These are phyloP conservation scores for Actinopyga echinites DNA, from an alignment of 53 echinoderm and acorn worm genomes.

Conservation along the genomic window DNA sequence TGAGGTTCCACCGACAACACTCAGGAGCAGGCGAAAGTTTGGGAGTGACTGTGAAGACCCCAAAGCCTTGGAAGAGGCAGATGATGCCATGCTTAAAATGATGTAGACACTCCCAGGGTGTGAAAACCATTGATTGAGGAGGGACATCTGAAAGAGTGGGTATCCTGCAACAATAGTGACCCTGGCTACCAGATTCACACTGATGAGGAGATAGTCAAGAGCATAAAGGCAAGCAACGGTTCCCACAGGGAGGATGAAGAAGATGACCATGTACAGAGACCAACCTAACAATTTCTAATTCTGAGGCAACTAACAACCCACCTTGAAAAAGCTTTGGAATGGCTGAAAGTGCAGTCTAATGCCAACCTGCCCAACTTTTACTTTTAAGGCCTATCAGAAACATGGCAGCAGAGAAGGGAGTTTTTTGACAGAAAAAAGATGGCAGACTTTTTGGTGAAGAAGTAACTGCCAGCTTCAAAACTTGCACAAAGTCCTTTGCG, in stretches of 20 bases:
- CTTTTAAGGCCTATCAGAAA: background rate
- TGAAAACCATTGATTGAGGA: background rate
- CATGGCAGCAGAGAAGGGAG: background rate
- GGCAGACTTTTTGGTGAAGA: background rate
- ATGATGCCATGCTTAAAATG: background rate
- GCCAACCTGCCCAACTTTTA: background rate
- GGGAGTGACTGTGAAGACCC: background rate
- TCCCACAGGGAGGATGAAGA: background rate
- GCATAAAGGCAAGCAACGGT: background rate
- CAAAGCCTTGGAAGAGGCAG: background rate
- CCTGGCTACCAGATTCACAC: background rate
- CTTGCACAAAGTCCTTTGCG: too few relatives aligned
- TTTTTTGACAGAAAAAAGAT: too few relatives aligned
- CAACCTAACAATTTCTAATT: background rate
- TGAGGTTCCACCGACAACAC: background rate
- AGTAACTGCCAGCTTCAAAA: background rate
- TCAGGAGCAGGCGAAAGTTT: constrained; percentile 6
- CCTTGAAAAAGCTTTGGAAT: background rate
- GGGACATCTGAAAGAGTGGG: background rate
- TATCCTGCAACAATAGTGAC: background rate
- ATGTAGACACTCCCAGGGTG: background rate
- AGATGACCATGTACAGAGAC: background rate
- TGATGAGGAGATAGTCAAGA: background rate
- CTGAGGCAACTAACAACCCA: background rate
- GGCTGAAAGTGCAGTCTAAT: background rate